A percentile compares a stretch with the other conserved stretches of the same genome.
Conservation (phyloP, 2,113 vertebrate genomes). For the Marcusenius ussheri region DNA sequence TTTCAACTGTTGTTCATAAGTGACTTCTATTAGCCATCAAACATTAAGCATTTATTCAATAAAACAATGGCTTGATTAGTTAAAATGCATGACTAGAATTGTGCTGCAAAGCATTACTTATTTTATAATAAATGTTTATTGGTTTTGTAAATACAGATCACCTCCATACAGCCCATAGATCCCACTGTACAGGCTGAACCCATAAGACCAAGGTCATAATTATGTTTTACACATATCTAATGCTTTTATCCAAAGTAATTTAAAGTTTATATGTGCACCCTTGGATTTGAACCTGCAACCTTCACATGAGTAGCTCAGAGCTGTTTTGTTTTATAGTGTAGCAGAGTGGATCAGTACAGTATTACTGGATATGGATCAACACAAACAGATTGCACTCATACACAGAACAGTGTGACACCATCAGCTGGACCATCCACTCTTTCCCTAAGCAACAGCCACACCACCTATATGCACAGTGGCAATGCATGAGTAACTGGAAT, state of each 20-base stretch:
- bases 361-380: background rate
- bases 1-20: background rate
- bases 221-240: background rate
- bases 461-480: background rate
- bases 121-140: conserved; percentile 9
- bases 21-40: background rate
- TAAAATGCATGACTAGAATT: background rate
- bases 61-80: background rate
- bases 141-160: background rate
- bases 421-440: background rate
- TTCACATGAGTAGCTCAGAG: background rate
- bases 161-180: background rate
- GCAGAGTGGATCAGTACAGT: background rate
- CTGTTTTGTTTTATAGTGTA: background rate
- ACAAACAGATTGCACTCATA: background rate
- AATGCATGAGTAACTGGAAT: background rate
- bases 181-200: background rate
- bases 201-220: background rate
- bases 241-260: background rate
- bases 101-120: background rate
- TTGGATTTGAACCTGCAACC: background rate
- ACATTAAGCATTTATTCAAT: background rate
- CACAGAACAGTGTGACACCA: background rate
- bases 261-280: background rate
- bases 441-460: background rate